Evolutionary conservation across 2,797 vertebrate species (phyloP).

Genomic region (Gambusia yucatana): DNA sequence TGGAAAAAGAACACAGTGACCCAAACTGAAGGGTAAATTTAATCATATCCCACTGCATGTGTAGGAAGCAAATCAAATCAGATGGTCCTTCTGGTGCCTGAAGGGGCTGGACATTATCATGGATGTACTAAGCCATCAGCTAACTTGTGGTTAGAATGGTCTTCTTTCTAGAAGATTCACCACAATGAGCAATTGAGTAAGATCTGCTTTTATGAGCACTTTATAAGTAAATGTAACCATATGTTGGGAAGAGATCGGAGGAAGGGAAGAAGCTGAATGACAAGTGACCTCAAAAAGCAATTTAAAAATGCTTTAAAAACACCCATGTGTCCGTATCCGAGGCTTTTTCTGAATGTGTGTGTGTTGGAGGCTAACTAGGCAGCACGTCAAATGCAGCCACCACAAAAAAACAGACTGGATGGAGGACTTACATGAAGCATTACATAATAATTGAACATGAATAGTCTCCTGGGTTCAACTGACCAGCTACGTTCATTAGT

Average conservation of each 20-base stretch:
- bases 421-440: slow-evolving; percentile 41
- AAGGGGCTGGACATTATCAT: slow-evolving; percentile 64
- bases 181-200: slow-evolving; percentile 72
- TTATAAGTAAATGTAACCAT: slow-evolving; percentile 76
- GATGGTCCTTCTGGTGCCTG: slow-evolving; percentile 50
- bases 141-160: slow-evolving; percentile 62
- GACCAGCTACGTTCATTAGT: slow-evolving; percentile 40
- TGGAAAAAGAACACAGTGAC: slow-evolving; percentile 55
- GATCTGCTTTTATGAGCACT: slow-evolving; percentile 69
- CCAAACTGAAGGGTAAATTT: slow-evolving; percentile 46
- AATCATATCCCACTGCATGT: slow-evolving; percentile 64
- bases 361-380: slow-evolving; percentile 26
- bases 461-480: slow-evolving; percentile 53
- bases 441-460: slow-evolving; percentile 69
- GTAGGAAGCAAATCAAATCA: slow-evolving; percentile 64
- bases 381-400: slow-evolving; percentile 43
- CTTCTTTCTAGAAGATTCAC: slow-evolving; percentile 61
- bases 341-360: not conserved
- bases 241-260: slow-evolving; percentile 72
- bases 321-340: slow-evolving; percentile 33
- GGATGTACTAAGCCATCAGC: slow-evolving; percentile 58
- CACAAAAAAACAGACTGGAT: slow-evolving; percentile 59
- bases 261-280: slow-evolving; percentile 59
- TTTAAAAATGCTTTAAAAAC: slow-evolving; percentile 63
- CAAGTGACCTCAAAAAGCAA: slow-evolving; percentile 71